These are phyloP conservation scores for Ennomos erosarius DNA, from an alignment of 2,888 invertebrate genomes.

Conservation along the genomic window DNA sequence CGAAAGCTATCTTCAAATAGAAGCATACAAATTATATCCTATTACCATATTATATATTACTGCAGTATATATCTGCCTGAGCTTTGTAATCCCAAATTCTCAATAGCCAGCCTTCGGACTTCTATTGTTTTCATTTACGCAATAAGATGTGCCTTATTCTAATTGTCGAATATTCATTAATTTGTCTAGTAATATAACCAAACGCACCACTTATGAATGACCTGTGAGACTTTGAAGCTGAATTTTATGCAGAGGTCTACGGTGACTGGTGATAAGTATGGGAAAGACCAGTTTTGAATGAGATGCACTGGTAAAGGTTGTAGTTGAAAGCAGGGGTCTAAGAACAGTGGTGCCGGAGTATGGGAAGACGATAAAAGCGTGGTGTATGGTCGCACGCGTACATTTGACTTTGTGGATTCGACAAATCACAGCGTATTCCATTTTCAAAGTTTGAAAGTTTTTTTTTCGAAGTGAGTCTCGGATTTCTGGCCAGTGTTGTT, in stretches of 20 bases:
- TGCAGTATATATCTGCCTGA: constrained; percentile 20
- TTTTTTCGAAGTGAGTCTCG: constrained; percentile 37
- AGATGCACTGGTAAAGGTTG: constrained; percentile 5
- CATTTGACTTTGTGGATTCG: constrained; percentile 57
- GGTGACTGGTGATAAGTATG: constrained; percentile 6
- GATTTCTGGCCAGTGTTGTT: constrained; percentile 49
- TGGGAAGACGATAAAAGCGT: constrained; percentile 67
- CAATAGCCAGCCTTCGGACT: constrained; percentile 58
- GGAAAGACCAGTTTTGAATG: constrained; percentile 12
- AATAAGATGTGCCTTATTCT: constrained; percentile 57
- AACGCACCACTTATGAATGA: constrained; percentile 27
- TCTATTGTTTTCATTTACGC: constrained; percentile 64
- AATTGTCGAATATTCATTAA: constrained; percentile 73
- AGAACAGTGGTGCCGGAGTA: constrained; percentile 52
- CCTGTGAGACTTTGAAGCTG: constrained; percentile 6
- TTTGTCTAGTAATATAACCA: constrained; percentile 51
- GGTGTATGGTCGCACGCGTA: constrained; percentile 64
- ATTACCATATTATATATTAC: constrained; percentile 21
- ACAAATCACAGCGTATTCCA: constrained; percentile 49
- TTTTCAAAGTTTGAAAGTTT: constrained; percentile 47
- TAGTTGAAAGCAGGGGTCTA: constrained; percentile 40
- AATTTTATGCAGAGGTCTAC: constrained; percentile 5
- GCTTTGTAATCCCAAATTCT: constrained; percentile 48
- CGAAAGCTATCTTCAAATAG: constrained; percentile 12
- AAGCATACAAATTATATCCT: constrained; percentile 23